Conservation (phyloP, 2,797 vertebrate species). For the Cephalopachus bancanus region DNA sequence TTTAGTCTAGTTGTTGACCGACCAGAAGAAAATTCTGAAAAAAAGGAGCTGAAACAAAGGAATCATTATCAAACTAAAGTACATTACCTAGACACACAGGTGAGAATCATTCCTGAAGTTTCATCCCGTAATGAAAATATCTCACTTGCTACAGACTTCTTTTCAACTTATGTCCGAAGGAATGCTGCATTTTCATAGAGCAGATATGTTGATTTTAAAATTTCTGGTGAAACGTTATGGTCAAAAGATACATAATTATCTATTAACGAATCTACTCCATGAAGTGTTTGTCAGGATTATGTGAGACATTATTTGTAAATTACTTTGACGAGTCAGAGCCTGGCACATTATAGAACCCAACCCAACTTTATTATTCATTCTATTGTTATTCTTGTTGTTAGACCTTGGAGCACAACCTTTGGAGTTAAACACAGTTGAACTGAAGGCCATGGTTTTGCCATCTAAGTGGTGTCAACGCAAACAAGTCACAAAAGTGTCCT, state of each 20-base stretch:
- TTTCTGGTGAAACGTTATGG: conserved; percentile 44
- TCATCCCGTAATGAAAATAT: neutral
- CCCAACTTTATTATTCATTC: neutral
- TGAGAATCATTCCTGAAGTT: neutral
- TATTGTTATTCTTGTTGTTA: neutral
- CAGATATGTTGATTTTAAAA: conserved; percentile 11
- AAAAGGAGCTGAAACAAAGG: neutral
- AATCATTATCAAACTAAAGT: neutral
- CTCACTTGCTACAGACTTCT: neutral
- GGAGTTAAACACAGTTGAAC: neutral
- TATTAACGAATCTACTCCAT: neutral
- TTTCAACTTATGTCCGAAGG: neutral
- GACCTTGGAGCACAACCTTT: neutral
- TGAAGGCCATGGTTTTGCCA: neutral
- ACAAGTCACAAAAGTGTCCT: neutral
- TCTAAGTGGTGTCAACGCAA: neutral
- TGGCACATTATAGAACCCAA: neutral
- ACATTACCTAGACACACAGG: neutral
- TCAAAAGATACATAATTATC: neutral
- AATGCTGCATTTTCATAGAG: neutral
- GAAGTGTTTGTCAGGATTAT: neutral
- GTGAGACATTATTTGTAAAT: neutral
- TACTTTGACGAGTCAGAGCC: neutral
- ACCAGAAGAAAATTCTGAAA: neutral
- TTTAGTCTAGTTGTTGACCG: neutral